Evolutionary conservation across 2,113 vertebrate species (phyloP), one percentile per base, ranked within the genome.

Genomic region (Leucopsar rothschildi): DNA sequence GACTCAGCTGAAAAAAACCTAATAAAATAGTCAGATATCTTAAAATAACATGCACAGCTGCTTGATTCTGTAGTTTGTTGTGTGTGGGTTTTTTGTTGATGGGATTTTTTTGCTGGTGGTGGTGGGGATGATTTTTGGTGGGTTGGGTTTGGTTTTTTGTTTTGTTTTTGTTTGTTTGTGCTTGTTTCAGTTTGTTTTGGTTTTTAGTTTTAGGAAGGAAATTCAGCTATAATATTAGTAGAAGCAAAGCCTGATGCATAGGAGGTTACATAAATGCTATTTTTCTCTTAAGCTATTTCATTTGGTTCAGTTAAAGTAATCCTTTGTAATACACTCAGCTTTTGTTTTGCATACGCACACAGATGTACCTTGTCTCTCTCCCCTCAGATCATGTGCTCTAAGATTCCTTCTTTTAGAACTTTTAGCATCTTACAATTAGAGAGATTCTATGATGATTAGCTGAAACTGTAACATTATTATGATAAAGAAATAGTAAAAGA

Each of bases 131-230:
- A 37, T 59, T 85, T 65, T 64, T 64, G 11, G 1, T 37, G 10
- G 3, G 9, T 37, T 50, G 5, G 3, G 3, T 59, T 59, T 50
- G 9, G 1, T 22, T 10, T n/a, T 27, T 39, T 27, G 7, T 5
- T 40, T 65, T 55, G 15, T 27, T 42, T 50, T 50, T 50, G 24
- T 33, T 57, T 69, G 44, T 47, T 50, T 40, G 7, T 69, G 25
- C 13, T 53, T 60, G 28, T 33, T 60, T 52, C 16, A 12, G 18
- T 19, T 77, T 85, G 37, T 27, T 53, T 59, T 45, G 18, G 37
- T 20, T 73, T 86, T 59, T 66, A 11, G 53, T 24, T 82, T 70
- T 40, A 68, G 45, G 71, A 87, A 71, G 44, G 25, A 83, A 81
- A 83, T 86, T 77, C 23, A 47, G 29, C 12, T 61, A 2, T 55